Base-by-base conservation (phyloP, 1,140 invertebrate species). In the Yoshiicerus persimilis region DNA sequence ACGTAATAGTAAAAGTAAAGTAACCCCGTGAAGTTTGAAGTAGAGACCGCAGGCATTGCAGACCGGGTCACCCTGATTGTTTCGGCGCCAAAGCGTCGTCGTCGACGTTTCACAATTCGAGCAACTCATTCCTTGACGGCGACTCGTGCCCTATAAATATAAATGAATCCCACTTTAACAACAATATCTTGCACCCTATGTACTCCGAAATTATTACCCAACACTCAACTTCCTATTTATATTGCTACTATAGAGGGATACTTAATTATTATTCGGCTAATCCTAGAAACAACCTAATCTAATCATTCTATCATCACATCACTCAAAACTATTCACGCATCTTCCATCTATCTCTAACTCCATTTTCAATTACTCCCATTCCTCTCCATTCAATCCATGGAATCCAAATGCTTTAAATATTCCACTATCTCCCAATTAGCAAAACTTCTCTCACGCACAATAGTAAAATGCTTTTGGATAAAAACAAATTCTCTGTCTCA, bases 1-100 rank as follows among this genome's bases (percentile, higher is more conserved):
- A 77, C 16, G 16, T 36, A 77, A 36, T 36, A 77, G 20, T 75
- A 6, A 80, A 32, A 34, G 66, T 47, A 47, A 66, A 86, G 13
- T 96, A 87, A 98, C 95, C 87, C 96, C 96, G 93, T 99, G 97
- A 87, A 98, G 93, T 93, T 98, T 98, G 93, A 96, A 98, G 93
- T 98, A 98, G 16, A 98, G 94, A 0, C 97, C 97, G 92, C 97
- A 98, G 30, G 97, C 97, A 93, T 98, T 98, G 93, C 97, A 98
- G 25, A 98, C 97, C 94, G 97, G 97, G 93, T 98, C 97, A 16
- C 97, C 97, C 91, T 96, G 95, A 90, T 96, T 95, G 92, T 98
- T 97, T 90, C 97, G 94, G 91, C 97, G 94, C 97, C 97, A 98
- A 86, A 98, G 96, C 0, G 97, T 98, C 30, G 97, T 98, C 16